Base-by-base conservation (phyloP, 2,797 vertebrate species). In the Lutjanus argentimaculatus region DNA sequence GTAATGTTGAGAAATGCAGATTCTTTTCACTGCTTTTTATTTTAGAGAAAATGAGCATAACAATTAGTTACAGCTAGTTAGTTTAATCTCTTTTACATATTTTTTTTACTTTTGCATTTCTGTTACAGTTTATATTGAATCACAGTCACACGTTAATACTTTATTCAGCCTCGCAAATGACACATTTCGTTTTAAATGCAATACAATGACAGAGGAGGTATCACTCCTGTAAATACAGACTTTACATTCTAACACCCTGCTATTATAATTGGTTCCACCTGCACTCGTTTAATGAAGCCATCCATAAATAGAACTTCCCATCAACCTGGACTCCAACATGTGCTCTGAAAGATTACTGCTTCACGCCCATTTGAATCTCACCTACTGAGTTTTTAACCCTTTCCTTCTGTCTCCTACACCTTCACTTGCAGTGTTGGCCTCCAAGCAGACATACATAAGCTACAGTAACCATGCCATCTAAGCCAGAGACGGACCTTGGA, bases 401-500 rank as follows among this genome's bases (percentile, higher is more conserved):
- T 69, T 82, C 25, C 62, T 59, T 74, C 56, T 84, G 59, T 86
- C 52, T 83, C 56, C 76, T 30, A 22, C 52, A 42, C 53, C 59
- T 93, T 67, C 91, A 25, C 36, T 66, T 83, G 5, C 93, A 99
- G 97, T 91, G 17, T 90, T 97, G 96, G 96, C 97, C 85, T 97
- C 97, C 92, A 99, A 98, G 94, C 97, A 98, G 95, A 99, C 97
- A 69, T 99, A 98, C 57, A 98, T 99, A 95, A 97, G 96, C 96
- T 99, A 99, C 90, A 98, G 97, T 95, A 99, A 99, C 96, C 98
- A 99, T 48, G 97, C 97, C 72, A 97, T 98, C 95, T 99, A 97
- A 95, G 89, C 85, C 72, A 52, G 69, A 83, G 77, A 85, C 21
- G 45, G 85, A 72, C 48, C 8, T 6, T 66, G 78, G 82, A 75